Conservation (phyloP, 2,888 invertebrate genomes). For the Tuta absoluta region DNA sequence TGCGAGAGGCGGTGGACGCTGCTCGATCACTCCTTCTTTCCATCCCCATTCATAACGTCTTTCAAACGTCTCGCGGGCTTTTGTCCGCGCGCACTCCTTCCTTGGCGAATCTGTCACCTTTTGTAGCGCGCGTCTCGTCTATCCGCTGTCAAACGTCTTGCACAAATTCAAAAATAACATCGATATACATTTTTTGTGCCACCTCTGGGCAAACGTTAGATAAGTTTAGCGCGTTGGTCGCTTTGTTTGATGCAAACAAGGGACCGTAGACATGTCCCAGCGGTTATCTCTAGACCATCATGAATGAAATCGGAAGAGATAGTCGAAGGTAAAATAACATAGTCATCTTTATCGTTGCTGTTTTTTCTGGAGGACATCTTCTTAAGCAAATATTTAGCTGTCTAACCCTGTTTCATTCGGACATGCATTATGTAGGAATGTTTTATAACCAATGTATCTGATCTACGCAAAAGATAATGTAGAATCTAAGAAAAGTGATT, state of each 20-base stretch:
- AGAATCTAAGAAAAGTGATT: background rate
- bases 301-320: conserved; percentile 56
- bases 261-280: conserved; percentile 58
- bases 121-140: conserved; percentile 64
- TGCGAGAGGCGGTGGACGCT: conserved; percentile 49
- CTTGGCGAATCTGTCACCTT: conserved; percentile 69
- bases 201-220: conserved; percentile 74
- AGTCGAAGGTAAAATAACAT: conserved; percentile 40
- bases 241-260: conserved; percentile 78
- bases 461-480: background rate
- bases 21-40: conserved; percentile 78
- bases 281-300: conserved; percentile 66
- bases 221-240: conserved; percentile 69
- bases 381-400: conserved; percentile 25
- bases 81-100: conserved; percentile 65
- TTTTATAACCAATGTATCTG: background rate
- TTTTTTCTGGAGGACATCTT: conserved; percentile 29
- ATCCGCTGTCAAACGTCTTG: conserved; percentile 79
- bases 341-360: conserved; percentile 28
- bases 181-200: conserved; percentile 66
- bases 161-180: conserved; percentile 81
- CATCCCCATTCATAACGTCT: conserved; percentile 74
- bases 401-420: conserved; percentile 24
- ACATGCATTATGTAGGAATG: background rate
- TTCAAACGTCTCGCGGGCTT: conserved; percentile 68